Evolutionary conservation across 1,140 invertebrate genomes (phyloP).

Genomic region (Glomeris maerens): DNA sequence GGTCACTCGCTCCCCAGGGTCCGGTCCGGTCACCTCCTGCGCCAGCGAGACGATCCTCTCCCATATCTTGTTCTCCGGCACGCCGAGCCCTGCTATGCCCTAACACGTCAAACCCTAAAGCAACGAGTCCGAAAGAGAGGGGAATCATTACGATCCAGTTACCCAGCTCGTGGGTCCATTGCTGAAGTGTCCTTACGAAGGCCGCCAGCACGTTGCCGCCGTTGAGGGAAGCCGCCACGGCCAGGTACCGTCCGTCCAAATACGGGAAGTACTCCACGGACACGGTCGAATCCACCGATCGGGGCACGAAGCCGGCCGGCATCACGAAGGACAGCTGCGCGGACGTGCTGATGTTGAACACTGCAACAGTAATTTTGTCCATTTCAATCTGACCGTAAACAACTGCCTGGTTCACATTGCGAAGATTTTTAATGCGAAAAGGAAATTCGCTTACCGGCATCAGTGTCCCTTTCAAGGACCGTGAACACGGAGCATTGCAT

Average conservation of each 20-base stretch:
- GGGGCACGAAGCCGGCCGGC: conserved; percentile 20
- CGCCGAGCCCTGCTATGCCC: conserved; percentile 29
- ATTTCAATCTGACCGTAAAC: conserved; percentile 5
- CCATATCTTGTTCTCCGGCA: conserved; percentile 51
- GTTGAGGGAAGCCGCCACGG: conserved; percentile 71
- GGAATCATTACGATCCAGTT: background rate
- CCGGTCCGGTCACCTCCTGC: conserved; percentile 31
- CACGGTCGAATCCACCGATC: conserved; percentile 8
- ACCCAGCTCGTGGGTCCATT: conserved; percentile 63
- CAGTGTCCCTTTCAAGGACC: conserved; percentile 41
- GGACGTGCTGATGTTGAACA: conserved; percentile 77
- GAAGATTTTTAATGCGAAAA: background rate
- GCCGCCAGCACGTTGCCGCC: conserved; percentile 61
- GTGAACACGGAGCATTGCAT: conserved; percentile 69
- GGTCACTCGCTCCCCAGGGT: conserved; percentile 16
- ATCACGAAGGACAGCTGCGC: conserved; percentile 66
- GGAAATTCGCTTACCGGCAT: conserved; percentile 35
- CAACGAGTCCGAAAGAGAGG: background rate
- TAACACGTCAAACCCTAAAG: background rate
- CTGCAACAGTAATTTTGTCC: conserved; percentile 32
- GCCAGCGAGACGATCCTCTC: conserved; percentile 43
- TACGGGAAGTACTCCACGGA: conserved; percentile 63
- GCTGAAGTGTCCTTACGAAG: conserved; percentile 65
- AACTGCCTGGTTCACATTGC: background rate
- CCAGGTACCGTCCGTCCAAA: conserved; percentile 56